Base-by-base conservation (phyloP, 1,140 invertebrate genomes). In the Papilio polytes region DNA sequence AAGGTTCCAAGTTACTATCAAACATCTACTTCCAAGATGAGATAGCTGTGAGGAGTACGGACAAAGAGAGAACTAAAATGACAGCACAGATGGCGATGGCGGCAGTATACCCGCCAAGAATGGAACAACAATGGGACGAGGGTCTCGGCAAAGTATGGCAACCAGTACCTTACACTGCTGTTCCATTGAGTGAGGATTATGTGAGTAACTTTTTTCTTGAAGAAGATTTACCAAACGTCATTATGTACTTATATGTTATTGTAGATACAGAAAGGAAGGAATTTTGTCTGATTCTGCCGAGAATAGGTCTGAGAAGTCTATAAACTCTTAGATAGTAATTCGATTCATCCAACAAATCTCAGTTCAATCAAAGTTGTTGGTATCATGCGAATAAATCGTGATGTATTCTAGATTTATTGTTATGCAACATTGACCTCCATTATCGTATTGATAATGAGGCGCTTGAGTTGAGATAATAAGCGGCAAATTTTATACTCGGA, bases 41-140 rank as follows among this genome's bases (percentile, higher is more conserved):
- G 81, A 92, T 94, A 73, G 76, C 85, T 2, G 59, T 94, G 9
- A 85, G 92, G 20, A 91, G 88, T 78, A 94, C 93, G 0, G 91
- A 93, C 31, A 93, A 94, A 84, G 91, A 93, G 26, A 81, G 93
- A 56, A 94, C 93, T 0, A 93, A 94, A 83, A 94, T 94, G 93
- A 94, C 92, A 0, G 86, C 84, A 0, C 86, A 85, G 72, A 87
- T 93, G 46, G 92, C 91, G 0, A 91, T 94, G 89, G 86, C 92
- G 0, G 93, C 93, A 8, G 81, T 84, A 8, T 94, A 93, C 81
- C 92, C 93, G 0, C 93, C 93, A 8, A 88, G 86, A 66, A 12
- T 84, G 0, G 92, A 91, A 13, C 92, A 94, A 78, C 92, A 94
- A 66, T 94, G 93, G 93, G 91, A 91, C 41, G 89, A 90, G 13